Evolutionary conservation across 2,797 vertebrate species (phyloP).

Genomic region (Enoplosus armatus): DNA sequence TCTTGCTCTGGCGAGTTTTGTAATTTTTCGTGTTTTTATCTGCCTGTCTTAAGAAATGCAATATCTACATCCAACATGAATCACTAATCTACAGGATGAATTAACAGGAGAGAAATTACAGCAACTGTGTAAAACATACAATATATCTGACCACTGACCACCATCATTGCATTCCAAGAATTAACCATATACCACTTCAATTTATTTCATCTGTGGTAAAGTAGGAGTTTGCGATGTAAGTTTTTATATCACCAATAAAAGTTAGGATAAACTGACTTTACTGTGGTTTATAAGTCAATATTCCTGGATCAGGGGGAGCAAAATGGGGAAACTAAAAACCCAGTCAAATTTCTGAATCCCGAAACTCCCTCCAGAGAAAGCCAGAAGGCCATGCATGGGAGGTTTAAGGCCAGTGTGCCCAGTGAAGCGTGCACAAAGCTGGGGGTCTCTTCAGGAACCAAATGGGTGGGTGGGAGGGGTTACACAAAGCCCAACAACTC

Average conservation of each 20-base stretch:
- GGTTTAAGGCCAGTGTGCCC: constrained; percentile 70
- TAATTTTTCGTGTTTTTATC: neutral
- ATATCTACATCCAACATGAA: neutral
- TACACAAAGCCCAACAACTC: constrained; percentile 75
- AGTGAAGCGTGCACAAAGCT: constrained; percentile 72
- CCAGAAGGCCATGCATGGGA: constrained; percentile 56
- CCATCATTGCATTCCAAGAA: neutral
- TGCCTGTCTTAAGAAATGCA: neutral
- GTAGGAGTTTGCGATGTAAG: neutral
- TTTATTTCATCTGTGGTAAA: constrained; percentile 2
- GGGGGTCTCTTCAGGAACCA: constrained; percentile 59
- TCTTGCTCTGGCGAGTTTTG: too few relatives aligned
- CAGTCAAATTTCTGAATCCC: constrained; percentile 37
- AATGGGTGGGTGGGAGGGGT: constrained; percentile 56
- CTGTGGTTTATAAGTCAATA: constrained; percentile 26
- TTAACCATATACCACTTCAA: neutral
- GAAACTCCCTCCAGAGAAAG: constrained; percentile 43
- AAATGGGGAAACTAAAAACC: constrained; percentile 22
- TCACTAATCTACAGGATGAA: neutral
- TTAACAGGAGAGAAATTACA: neutral
- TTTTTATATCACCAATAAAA: neutral
- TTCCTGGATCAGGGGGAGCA: constrained; percentile 1
- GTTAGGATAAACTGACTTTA: constrained; percentile 2
- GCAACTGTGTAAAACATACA: neutral
- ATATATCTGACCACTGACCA: neutral